Conservation (phyloP, 2,888 invertebrate genomes). For the Achlya flavicornis region DNA sequence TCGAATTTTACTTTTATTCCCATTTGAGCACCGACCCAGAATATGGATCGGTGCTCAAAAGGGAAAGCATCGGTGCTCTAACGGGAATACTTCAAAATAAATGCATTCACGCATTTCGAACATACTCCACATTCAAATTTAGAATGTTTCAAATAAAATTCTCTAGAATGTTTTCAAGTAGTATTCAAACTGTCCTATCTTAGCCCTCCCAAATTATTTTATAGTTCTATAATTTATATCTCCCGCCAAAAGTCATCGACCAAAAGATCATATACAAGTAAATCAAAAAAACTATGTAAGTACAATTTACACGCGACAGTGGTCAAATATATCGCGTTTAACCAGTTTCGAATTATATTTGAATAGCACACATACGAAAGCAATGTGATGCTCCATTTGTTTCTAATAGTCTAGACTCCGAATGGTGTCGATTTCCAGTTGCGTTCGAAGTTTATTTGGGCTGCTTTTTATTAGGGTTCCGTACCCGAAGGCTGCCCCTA, state of each 20-base stretch:
- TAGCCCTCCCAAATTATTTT: too few relatives aligned
- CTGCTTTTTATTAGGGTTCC: neutral
- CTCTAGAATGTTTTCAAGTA: too few relatives aligned
- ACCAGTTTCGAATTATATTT: slow-evolving; percentile 30
- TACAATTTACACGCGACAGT: slow-evolving; percentile 12
- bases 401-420: slow-evolving; percentile 17
- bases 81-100: too few relatives aligned
- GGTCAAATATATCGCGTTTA: slow-evolving; percentile 14
- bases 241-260: neutral
- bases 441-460: neutral
- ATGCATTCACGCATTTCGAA: too few relatives aligned
- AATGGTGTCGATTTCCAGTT: neutral
- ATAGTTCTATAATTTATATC: neutral
- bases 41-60: too few relatives aligned
- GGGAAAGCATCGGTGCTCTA: too few relatives aligned
- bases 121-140: too few relatives aligned
- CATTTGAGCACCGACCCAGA: too few relatives aligned
- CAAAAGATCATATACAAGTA: neutral
- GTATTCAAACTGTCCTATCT: too few relatives aligned
- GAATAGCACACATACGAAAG: slow-evolving; percentile 29
- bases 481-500: too few relatives aligned
- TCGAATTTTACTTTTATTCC: too few relatives aligned
- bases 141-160: too few relatives aligned
- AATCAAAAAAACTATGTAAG: neutral
- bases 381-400: slow-evolving; percentile 12